Conservation (phyloP, 2,113 vertebrate species). For the Cavia aperea region DNA sequence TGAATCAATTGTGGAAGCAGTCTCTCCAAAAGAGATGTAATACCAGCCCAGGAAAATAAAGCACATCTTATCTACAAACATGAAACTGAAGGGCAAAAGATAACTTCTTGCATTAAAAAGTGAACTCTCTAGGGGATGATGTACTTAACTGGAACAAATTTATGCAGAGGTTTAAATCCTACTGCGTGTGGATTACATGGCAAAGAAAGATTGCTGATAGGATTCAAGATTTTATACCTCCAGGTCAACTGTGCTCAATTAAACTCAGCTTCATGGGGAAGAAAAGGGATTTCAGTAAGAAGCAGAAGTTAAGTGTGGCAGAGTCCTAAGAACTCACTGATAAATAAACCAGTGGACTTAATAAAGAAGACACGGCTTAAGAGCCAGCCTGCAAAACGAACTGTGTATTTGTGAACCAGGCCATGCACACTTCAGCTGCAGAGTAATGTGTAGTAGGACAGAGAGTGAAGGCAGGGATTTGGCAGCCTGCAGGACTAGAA, state of each 20-base stretch:
- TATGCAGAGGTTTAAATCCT: slow-evolving; percentile 27
- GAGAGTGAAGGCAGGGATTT: fast-evolving
- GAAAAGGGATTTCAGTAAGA: not conserved
- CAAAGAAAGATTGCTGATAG: slow-evolving; percentile 40
- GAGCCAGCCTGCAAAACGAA: not conserved
- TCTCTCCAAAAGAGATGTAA: slow-evolving; percentile 18
- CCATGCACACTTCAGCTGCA: not conserved
- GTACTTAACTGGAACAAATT: slow-evolving; percentile 38
- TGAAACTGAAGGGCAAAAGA: slow-evolving; percentile 40
- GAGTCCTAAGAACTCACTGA: not conserved
- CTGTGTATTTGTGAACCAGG: not conserved
- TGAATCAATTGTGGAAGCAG: not conserved
- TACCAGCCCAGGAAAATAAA: slow-evolving; percentile 28
- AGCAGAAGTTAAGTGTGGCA: not conserved
- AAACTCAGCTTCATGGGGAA: slow-evolving; percentile 16
- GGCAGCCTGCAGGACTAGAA: not conserved
- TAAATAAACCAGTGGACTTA: slow-evolving; percentile 1
- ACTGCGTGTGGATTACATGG: slow-evolving; percentile 33
- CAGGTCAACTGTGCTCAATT: slow-evolving; percentile 33
- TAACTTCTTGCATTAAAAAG: slow-evolving; percentile 23
- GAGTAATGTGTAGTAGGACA: not conserved
- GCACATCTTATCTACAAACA: slow-evolving; percentile 27
- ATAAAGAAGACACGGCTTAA: slow-evolving; percentile 31
- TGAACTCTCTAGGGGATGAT: slow-evolving; percentile 15
- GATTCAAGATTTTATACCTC: slow-evolving; percentile 9